Base-by-base conservation (phyloP, 2,888 invertebrate genomes). In the Drosophila rubida region DNA sequence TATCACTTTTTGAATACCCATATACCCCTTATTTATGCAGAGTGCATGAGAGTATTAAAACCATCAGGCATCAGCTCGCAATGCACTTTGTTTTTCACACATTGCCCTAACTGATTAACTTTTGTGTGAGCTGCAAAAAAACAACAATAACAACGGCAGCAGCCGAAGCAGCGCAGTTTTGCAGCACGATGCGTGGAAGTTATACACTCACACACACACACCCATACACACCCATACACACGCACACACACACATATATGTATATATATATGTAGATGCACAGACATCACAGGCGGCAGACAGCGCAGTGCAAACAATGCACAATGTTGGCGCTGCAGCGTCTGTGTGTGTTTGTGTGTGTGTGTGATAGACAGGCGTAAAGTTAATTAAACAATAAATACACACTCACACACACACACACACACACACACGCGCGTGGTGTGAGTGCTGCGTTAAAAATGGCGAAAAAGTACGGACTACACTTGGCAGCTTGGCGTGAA, bases 21-120 rank as follows among this genome's bases (percentile, higher is more conserved):
- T n/a, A 19, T 19, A 19, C 19, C 19, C 19, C 3, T 3, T 19
- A 19, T 1, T 19, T 19, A 7, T 25, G 25, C 4, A 6, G 25
- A 11, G 8, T 13, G 30, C 13, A 4, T 16, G 42, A 44, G 59
- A 35, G 58, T 58, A 42, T 35, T 51, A 23, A 50, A 41, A 39
- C 44, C 60, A 68, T 50, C 60, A 63, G 37, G 19, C 39, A 57
- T n/a, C 48, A 55, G 71, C 53, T 45, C 23, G 74, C 79, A 89
- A 89, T 88, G 80, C 89, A 89, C 85, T 88, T 89, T 86, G 88
- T 88, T 90, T 88, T 90, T 89, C 89, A 90, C 90, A 90, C 89
- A 89, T 89, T 77, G 78, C 78, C 76, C 74, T 69, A 80, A 82
- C 85, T 88, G 85, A 87, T 90, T 86, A 89, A 89, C 85, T 88